Evolutionary conservation across 2,888 invertebrate species (phyloP), one percentile per base, ranked within the genome.

Genomic region (Pegoplata infirma): DNA sequence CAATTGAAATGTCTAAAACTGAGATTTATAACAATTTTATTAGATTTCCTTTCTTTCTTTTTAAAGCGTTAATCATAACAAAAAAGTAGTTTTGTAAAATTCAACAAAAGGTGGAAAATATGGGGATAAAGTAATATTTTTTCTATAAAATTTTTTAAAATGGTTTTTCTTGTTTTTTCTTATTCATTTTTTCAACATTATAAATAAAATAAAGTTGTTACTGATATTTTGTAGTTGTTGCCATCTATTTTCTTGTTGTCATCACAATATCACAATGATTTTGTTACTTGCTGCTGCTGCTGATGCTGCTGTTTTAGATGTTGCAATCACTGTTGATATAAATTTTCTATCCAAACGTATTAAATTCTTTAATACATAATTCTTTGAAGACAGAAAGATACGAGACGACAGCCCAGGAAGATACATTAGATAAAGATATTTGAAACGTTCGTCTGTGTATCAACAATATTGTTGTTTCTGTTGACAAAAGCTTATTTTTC

Each of bases 1-100:
- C 68, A 64, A 69, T 74, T 69, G 73, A 46, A 78, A 61, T 66
- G 49, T 69, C 74, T 23, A 79, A 63, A 66, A 74, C 55, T 74
- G 44, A 51, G 55, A 74, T 79, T 71, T 71, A 74, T 59, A 74
- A 61, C 61, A 55, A 59, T 69, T 78, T 78, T 69, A 68, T 74
- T 69, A 73, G 46, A 44, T 64, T 74, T 40, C 53, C 7, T 14
- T 23, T n/a, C n/a, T 32, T 1, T 8, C 32, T 32, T n/a, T n/a
- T n/a, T n/a, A n/a, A n/a, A n/a, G n/a, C n/a, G n/a, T n/a, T n/a
- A n/a, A n/a, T n/a, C n/a, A n/a, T n/a, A n/a, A n/a, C n/a, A n/a
- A n/a, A n/a, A n/a, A n/a, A n/a, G n/a, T n/a, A n/a, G n/a, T n/a
- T n/a, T n/a, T n/a, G n/a, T n/a, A n/a, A n/a, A n/a, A n/a, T n/a